Evolutionary conservation across 2,888 invertebrate species (phyloP), one percentile per base, ranked within the genome.

Genomic region (Nezara viridula): DNA sequence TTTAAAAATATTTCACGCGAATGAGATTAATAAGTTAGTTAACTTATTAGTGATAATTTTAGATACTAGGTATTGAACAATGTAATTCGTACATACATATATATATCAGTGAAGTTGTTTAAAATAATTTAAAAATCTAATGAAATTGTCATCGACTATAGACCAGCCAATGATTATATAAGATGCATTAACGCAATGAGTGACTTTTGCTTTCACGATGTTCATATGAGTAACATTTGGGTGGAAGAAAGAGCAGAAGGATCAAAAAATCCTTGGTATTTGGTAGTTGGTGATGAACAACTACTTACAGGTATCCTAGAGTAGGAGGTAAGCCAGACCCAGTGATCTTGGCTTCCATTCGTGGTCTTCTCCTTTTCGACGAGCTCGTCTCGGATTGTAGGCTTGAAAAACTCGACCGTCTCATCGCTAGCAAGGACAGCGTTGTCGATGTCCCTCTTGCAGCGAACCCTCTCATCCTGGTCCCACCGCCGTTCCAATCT

Each of bases 241-340:
- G 21, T 10, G n/a, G n/a, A 27, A 55, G 60, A 60, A 1, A 16
- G 21, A 66, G 16, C 32, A 32, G 32, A 32, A 44, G 19, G 44
- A 85, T 85, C 0, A 16, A 47, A 88, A 9, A 89, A 47, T 40
- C 27, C 19, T 19, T 19, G 32, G 32, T 19, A 0, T n/a, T n/a
- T n/a, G n/a, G n/a, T n/a, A 10, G 66, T 19, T 32, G n/a, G 32
- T 32, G 32, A 44, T 44, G 5, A 19, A 19, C 16, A 86, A 52
- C 55, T 27, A 93, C 94, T 94, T 93, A 97, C 97, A 92, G 97
- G 97, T 91, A 98, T 97, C 91, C 97, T 95, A 55, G 97, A 97
- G 92, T 97, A 97, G 91, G 97, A 96, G 89, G 97, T 97, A 91
- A 98, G 93, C 96, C 97, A 97, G 91, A 97, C 96, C 97, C 97